Percentiles rank a stretch among this genome's conserved stretches.
Conservation (phyloP, 2,113 vertebrate species). For the Chlorodrepanis virens region DNA sequence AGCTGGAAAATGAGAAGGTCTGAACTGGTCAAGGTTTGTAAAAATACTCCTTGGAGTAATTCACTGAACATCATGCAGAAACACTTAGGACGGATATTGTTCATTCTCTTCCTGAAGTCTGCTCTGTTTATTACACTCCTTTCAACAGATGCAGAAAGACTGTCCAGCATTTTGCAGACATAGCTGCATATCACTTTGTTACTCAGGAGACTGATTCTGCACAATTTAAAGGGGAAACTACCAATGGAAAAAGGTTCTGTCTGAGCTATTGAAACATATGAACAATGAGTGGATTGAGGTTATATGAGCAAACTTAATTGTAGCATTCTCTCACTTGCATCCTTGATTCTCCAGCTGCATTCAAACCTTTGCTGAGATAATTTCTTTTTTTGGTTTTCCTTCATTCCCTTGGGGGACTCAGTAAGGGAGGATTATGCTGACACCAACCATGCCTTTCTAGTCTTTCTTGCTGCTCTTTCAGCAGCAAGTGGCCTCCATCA, state of each 20-base stretch:
- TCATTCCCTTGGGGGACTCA: neutral
- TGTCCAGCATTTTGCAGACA: neutral
- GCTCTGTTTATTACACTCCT: neutral
- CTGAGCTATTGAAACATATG: neutral
- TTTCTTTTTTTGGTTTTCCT: neutral
- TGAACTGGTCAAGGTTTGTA: neutral
- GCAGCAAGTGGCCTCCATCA: fast-evolving
- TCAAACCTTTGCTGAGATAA: neutral
- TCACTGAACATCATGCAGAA: neutral
- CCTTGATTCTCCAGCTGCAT: neutral
- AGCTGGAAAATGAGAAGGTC: neutral
- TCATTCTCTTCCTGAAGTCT: neutral
- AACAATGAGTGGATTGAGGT: neutral
- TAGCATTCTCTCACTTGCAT: neutral
- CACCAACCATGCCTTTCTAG: neutral
- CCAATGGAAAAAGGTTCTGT: neutral
- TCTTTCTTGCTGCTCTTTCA: neutral
- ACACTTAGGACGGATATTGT: neutral
- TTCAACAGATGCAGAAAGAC: neutral
- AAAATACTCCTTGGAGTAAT: neutral
- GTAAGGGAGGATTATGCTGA: neutral
- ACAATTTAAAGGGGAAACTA: neutral
- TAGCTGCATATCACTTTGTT: neutral
- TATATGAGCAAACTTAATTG: neutral
- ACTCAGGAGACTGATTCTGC: neutral